Conservation (phyloP, 2,113 vertebrate genomes). For the Callionymus lyra region DNA sequence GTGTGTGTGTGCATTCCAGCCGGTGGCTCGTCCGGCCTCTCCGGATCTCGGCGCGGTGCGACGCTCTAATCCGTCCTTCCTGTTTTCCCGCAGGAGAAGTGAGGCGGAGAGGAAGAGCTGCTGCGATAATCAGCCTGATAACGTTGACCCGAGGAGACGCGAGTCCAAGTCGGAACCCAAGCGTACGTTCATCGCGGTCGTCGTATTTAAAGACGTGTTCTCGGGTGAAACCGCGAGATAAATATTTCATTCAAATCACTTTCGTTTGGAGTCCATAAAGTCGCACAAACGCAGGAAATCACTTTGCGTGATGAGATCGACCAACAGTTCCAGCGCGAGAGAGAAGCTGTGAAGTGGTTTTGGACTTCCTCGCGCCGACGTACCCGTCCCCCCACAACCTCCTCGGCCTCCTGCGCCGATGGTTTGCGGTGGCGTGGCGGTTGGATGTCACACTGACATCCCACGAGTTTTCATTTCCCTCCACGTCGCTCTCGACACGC, state of each 20-base stretch:
- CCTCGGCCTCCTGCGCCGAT: constrained; percentile 12
- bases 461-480: constrained; percentile 9
- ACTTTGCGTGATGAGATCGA: too few species aligned
- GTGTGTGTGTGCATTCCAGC: constrained; percentile 33
- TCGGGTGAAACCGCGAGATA: too few species aligned
- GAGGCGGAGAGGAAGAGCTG: constrained; percentile 57
- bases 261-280: too few species aligned
- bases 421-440: constrained; percentile 7
- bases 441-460: constrained; percentile 1
- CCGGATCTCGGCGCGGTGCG: constrained; percentile 60
- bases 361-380: constrained; percentile 39
- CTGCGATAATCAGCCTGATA: constrained; percentile 61
- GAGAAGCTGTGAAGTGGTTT: constrained; percentile 15
- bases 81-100: constrained; percentile 61
- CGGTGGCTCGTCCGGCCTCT: constrained; percentile 46
- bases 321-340: too few species aligned
- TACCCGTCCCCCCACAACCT: constrained; percentile 19
- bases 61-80: constrained; percentile 69
- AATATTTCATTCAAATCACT: too few species aligned
- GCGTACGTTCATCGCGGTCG: too few species aligned
- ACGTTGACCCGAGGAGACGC: constrained; percentile 26
- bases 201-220: too few species aligned
- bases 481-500: too few species aligned
- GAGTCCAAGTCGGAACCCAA: too few species aligned
- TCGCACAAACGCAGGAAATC: too few species aligned